Evolutionary conservation across 2,113 vertebrate genomes (phyloP).

Genomic region (Dicerorhinus sumatrensis): DNA sequence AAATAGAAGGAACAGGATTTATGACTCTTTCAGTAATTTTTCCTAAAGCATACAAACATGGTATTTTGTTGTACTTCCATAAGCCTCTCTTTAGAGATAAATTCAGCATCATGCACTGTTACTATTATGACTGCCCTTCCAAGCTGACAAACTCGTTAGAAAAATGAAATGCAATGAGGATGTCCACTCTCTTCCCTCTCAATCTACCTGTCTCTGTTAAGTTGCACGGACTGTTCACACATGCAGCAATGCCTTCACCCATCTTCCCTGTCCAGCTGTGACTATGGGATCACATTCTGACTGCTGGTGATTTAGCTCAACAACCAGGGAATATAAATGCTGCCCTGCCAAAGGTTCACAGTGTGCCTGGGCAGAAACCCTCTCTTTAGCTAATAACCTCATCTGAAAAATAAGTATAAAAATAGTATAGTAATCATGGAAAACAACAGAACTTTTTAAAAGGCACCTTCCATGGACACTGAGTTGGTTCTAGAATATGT

Average conservation of each 20-base stretch:
- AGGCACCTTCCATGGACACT: neutral
- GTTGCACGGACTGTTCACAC: neutral
- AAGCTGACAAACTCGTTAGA: neutral
- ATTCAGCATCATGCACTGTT: neutral
- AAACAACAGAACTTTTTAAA: neutral
- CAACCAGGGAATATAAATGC: neutral
- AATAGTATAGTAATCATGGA: neutral
- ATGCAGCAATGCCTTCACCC: neutral
- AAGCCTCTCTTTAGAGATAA: constrained; percentile 41
- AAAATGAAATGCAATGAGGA: constrained; percentile 14
- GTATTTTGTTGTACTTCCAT: constrained; percentile 22
- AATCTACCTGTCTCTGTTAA: neutral
- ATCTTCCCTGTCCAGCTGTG: neutral
- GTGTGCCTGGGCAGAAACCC: neutral
- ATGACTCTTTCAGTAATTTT: constrained; percentile 63
- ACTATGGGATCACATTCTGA: neutral
- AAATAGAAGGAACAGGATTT: constrained; percentile 59
- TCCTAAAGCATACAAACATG: constrained; percentile 47
- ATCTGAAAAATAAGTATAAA: constrained; percentile 30
- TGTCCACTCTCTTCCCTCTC: neutral
- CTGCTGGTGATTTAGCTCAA: neutral
- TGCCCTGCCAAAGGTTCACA: neutral
- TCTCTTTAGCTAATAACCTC: neutral
- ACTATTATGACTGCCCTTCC: neutral
- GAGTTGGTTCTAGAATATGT: neutral